A percentile compares a stretch with the other conserved stretches of the same genome.
Evolutionary conservation across 2,888 invertebrate genomes (phyloP).

Genomic region (Thereva nobilitata): DNA sequence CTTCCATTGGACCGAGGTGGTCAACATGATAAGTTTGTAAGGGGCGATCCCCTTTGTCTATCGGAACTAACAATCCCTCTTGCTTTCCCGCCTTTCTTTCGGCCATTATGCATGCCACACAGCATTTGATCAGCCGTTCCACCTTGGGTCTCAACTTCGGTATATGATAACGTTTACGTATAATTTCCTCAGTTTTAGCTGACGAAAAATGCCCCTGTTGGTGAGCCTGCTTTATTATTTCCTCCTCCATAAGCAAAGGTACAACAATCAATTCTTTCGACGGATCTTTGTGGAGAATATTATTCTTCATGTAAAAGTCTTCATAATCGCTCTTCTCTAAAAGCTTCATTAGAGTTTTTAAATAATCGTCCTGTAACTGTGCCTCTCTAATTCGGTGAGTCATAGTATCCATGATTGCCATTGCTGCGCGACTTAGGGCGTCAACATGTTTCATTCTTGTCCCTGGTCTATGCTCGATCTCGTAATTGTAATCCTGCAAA

Average conservation of each 20-base stretch:
- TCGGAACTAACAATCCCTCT: conserved; percentile 24
- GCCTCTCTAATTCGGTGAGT: conserved; percentile 24
- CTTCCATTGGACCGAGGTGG: conserved; percentile 20
- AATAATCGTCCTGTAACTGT: not conserved
- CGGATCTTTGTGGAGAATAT: not conserved
- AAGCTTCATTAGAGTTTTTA: conserved; percentile 3
- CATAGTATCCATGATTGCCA: conserved; percentile 11
- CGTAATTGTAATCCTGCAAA: not conserved
- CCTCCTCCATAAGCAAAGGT: conserved; percentile 22
- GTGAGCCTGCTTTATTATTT: conserved; percentile 22
- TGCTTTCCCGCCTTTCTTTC: conserved; percentile 24
- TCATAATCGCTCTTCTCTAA: conserved; percentile 19
- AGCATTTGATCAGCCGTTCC: not conserved
- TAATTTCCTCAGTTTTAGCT: conserved; percentile 11
- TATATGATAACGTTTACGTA: conserved; percentile 13
- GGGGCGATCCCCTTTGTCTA: conserved; percentile 19
- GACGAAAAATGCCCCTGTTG: conserved; percentile 29
- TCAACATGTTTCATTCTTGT: conserved; percentile 27
- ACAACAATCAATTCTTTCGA: conserved; percentile 21
- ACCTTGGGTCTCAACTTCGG: conserved; percentile 5
- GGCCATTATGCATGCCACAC: conserved; percentile 3
- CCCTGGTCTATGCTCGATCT: conserved; percentile 22
- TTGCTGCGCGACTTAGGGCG: conserved; percentile 24
- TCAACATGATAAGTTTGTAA: conserved; percentile 30
- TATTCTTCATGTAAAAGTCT: not conserved